phyloP scores from a whole-genome alignment of 2,888 invertebrate genomes.

The Griposia aprilina region DNA sequence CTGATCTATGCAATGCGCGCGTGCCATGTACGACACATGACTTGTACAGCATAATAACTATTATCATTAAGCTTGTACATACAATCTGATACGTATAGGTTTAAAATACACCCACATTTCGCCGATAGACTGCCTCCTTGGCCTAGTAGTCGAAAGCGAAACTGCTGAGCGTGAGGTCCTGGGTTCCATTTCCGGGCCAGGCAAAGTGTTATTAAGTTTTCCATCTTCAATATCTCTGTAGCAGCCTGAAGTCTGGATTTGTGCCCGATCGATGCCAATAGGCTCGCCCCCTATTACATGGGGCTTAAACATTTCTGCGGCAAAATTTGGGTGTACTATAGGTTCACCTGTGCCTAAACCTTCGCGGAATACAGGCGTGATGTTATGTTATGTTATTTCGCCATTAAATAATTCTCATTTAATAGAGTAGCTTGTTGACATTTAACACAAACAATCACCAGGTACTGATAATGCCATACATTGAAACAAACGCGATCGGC shows the following conservation, averaged over 20 bases:
- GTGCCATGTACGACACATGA: no score
- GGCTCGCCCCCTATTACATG: not conserved
- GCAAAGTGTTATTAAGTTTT: not conserved
- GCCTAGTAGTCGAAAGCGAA: not conserved
- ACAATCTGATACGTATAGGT: not conserved
- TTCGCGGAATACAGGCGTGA: not conserved
- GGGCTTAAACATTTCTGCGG: not conserved
- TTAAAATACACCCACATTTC: not conserved
- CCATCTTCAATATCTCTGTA: not conserved
- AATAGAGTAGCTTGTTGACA: not conserved
- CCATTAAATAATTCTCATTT: not conserved
- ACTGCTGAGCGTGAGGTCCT: not conserved
- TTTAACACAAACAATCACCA: not conserved
- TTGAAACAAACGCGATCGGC: not conserved
- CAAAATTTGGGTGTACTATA: no score
- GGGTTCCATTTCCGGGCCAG: not conserved
- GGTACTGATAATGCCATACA: not conserved
- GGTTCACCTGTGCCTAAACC: not conserved
- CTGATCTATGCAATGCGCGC: no score
- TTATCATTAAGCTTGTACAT: not conserved
- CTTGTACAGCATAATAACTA: not conserved
- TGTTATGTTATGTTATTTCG: not conserved
- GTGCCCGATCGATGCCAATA: not conserved
- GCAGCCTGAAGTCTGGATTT: not conserved
- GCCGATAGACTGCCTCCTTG: not conserved